These are phyloP conservation scores for Hedychridium roseum DNA, from an alignment of 2,888 invertebrate genomes.

Conservation along the genomic window DNA sequence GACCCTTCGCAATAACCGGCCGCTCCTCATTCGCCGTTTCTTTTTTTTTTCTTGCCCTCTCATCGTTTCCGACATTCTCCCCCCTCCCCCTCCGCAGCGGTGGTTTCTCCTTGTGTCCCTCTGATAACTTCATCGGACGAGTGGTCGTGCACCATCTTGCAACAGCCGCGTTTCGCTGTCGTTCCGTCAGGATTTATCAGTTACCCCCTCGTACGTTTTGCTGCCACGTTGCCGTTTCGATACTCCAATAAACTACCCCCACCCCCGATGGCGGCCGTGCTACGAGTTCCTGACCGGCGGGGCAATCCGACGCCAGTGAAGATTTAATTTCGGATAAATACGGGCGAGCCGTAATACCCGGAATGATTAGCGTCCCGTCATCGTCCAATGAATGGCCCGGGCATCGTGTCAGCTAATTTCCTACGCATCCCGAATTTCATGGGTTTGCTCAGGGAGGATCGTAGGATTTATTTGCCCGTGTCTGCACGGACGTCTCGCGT, in stretches of 20 bases:
- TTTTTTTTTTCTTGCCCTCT: constrained; percentile 2
- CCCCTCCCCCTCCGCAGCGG: not conserved
- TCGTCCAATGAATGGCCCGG: no score
- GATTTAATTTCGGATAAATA: no score
- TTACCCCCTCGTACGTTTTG: constrained; percentile 18
- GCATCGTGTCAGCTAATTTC: no score
- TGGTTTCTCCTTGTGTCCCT: constrained; percentile 22
- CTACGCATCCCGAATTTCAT: no score
- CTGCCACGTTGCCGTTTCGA: not conserved
- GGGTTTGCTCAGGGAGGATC: no score
- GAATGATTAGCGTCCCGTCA: no score
- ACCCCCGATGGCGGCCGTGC: no score
- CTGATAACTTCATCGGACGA: constrained; percentile 33
- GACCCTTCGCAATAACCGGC: constrained; percentile 38
- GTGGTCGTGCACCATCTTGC: constrained; percentile 17
- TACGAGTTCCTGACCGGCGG: constrained; percentile 2
- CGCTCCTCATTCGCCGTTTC: not conserved
- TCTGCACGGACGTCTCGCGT: no score
- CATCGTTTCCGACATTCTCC: not conserved
- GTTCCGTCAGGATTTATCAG: constrained; percentile 38
- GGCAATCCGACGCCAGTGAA: no score
- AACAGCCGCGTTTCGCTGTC: constrained; percentile 21
- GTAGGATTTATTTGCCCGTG: no score
- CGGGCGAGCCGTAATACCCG: no score
- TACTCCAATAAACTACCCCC: no score